Base-by-base conservation (phyloP, 2,113 vertebrate genomes). In the Ellobius talpinus region DNA sequence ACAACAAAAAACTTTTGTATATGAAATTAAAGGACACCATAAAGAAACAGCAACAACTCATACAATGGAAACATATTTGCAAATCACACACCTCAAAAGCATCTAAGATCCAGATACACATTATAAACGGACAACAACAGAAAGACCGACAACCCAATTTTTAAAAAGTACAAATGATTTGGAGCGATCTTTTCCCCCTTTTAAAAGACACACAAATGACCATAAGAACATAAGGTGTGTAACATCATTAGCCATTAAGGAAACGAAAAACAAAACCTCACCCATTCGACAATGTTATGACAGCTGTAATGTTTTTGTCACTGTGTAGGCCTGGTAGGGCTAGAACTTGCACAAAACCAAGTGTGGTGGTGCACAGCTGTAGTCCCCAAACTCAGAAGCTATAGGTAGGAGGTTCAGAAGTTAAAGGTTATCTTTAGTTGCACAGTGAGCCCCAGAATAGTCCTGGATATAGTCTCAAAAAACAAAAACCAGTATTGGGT, bases 251-350 rank as follows among this genome's bases (percentile, higher is more conserved):
- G 21, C 72, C 39, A 45, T 76, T 76, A 76, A 76, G 39, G 11
- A 45, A 24, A 82, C 70, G 52, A 42, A 96, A 89, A 89, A 68
- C 21, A 93, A 68, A 96, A 14, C 13, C n/a, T 52, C 55, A 78
- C 42, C 36, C 24, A 72, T 23, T 72, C 4, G 39, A 72, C 23
- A 68, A 68, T 21, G 50, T 92, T 74, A 88, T 36, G 55, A 92
- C 26, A 58, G 39, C n/a, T 13, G 33, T 5, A 47, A 11, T 39
- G 7, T 26, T 23, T 61, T 26, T 0, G 36, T 63, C 39, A 47
- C 84, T 66, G 11, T 23, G 29, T 23, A 66, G 31, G 61, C 84
- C 42, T 11, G 9, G 61, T 47, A 12, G 26, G 39, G 42, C 63
- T 86, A 45, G n/a, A 84, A 63, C n/a, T 42, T 84, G 81, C n/a